Evolutionary conservation across 2,113 vertebrate genomes (phyloP).

Genomic region (Phalacrocorax aristotelis): DNA sequence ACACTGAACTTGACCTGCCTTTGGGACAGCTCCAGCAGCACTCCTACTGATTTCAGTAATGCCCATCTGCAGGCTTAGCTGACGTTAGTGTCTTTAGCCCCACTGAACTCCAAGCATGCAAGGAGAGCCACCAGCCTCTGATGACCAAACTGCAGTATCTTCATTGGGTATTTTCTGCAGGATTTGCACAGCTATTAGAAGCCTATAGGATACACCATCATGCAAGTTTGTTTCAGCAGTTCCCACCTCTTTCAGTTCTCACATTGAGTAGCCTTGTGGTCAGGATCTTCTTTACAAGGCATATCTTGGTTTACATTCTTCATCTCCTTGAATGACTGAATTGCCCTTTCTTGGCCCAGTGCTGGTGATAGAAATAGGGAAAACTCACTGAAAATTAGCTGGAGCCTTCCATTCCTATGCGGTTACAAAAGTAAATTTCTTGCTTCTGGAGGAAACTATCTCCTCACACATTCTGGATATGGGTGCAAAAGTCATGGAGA

Average conservation of each 20-base stretch:
- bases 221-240: not conserved
- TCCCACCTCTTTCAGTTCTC: not conserved
- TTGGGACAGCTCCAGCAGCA: conserved; percentile 34
- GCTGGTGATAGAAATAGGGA: not conserved
- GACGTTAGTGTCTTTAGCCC: not conserved
- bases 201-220: not conserved
- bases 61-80: not conserved
- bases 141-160: not conserved
- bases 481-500: not conserved
- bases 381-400: not conserved
- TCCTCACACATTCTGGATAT: not conserved
- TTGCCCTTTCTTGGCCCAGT: not conserved
- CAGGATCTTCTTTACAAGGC: not conserved
- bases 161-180: not conserved
- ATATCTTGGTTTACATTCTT: not conserved
- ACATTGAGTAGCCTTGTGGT: not conserved
- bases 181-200: not conserved
- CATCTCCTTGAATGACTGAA: not conserved
- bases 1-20: conserved; percentile 55
- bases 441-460: not conserved
- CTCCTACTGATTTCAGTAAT: not conserved
- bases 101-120: not conserved
- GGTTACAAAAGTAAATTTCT: not conserved
- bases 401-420: not conserved
- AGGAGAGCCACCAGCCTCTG: not conserved